These are phyloP conservation scores for Seriola aureovittata DNA, from an alignment of 2,113 vertebrate genomes.

Conservation along the genomic window DNA sequence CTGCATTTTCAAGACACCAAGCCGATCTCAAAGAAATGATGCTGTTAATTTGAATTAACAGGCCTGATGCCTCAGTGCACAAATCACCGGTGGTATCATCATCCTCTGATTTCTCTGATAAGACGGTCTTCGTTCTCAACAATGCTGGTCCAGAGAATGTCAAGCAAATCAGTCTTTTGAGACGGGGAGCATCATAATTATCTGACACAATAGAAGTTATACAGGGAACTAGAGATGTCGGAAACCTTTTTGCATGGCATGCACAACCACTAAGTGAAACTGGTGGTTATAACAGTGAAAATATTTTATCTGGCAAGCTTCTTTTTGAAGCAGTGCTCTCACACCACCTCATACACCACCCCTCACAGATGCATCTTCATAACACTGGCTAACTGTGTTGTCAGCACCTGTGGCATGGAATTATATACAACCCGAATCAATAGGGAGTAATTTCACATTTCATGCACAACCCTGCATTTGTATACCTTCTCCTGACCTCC, in stretches of 20 bases:
- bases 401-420: not conserved
- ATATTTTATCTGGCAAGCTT: not conserved
- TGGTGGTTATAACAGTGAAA: conserved; percentile 1
- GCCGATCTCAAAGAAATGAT: conserved; percentile 7
- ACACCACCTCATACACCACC: not conserved
- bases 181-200: not conserved
- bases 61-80: conserved; percentile 16
- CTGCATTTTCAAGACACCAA: conserved; percentile 17
- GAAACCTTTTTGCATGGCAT: not conserved
- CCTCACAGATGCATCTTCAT: not conserved
- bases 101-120: conserved; percentile 1
- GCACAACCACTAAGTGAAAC: not conserved
- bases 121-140: not conserved
- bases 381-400: not conserved
- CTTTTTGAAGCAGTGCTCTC: not conserved
- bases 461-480: too few relatives aligned
- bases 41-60: not conserved
- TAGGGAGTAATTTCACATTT: too few relatives aligned
- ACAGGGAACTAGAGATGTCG: not conserved
- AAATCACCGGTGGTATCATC: not conserved
- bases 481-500: too few relatives aligned
- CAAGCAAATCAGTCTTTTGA: not conserved
- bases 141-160: not conserved
- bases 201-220: not conserved
- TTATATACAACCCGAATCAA: too few relatives aligned